Evolutionary conservation across 2,797 vertebrate species (phyloP).

Genomic region (Adrianichthys oophorus): DNA sequence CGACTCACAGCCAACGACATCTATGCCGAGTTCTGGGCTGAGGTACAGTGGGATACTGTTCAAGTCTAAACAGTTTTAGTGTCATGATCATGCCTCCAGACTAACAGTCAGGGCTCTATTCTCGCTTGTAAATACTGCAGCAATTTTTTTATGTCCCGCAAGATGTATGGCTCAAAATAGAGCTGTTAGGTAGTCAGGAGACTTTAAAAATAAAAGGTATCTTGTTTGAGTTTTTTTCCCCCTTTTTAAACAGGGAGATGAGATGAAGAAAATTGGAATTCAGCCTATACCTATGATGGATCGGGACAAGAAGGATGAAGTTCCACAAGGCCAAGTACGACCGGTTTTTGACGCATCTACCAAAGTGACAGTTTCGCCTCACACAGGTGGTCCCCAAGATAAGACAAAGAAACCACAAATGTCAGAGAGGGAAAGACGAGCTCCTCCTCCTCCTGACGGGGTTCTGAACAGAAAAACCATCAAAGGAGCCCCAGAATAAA

Average conservation of each 20-base stretch:
- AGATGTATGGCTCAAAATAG: slow-evolving; percentile 20
- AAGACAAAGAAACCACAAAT: background rate
- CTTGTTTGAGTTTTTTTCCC: slow-evolving; percentile 8
- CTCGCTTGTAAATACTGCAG: slow-evolving; percentile 21
- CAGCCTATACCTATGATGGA: slow-evolving; percentile 99
- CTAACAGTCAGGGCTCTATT: slow-evolving; percentile 24
- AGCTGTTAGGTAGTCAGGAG: slow-evolving; percentile 19
- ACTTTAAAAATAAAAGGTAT: slow-evolving; percentile 21
- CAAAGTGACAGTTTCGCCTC: background rate
- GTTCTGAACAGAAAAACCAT: too few relatives aligned
- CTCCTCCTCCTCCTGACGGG: too few relatives aligned
- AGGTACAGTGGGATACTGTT: slow-evolving; percentile 80
- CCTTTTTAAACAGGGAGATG: slow-evolving; percentile 85
- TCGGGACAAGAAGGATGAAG: slow-evolving; percentile 94
- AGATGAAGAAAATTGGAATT: slow-evolving; percentile 97
- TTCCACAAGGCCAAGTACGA: slow-evolving; percentile 95
- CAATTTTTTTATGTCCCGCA: slow-evolving; percentile 7
- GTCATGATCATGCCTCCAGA: slow-evolving; percentile 36
- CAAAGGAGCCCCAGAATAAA: background rate
- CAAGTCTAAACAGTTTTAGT: slow-evolving; percentile 35
- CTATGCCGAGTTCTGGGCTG: slow-evolving; percentile 98
- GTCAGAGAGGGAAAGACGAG: background rate
- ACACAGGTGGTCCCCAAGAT: background rate
- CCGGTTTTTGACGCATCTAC: slow-evolving; percentile 2
- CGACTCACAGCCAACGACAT: slow-evolving; percentile 94